Evolutionary conservation across 2,113 vertebrate genomes (phyloP), one percentile per base, ranked within the genome.

Genomic region (Sceloporus tristichus): DNA sequence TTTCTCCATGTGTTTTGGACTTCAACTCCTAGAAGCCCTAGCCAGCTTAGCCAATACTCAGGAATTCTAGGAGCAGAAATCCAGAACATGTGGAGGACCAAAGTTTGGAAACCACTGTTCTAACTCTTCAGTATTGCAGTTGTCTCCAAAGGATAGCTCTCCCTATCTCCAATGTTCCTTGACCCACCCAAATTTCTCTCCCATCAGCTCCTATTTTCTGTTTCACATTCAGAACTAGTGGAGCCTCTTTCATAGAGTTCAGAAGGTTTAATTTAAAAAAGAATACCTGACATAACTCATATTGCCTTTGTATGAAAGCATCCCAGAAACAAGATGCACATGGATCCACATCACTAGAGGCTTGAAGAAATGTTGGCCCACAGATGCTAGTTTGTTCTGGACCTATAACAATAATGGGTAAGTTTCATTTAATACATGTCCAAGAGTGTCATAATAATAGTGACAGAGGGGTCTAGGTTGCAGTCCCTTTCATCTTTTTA

Each of bases 391-490:
- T 21, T 85, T 77, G 38, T n/a, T 9, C 21, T 70, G 68, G 27
- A 70, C 85, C 62, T 34, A 56, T 29, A 38, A 9, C 42, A 86
- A 42, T 77, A 38, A 42, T 42, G 10, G 34, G 59, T 29, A 48
- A 78, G 8, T 54, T 70, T 70, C 11, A 70, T 70, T 79, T 70
- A 78, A 70, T 86, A 4, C 53, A 86, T 86, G 76, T 25, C 14
- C 6, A 27, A 18, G 42, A 11, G 56, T 40, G 53, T 6, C 23
- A 42, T 14, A 34, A 54, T 34, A 79, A 53, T 40, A n/a, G 81
- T 70, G 23, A 70, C 29, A 29, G 62, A 42, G 2, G 18, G 18
- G 5, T 59, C 21, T 29, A 81, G 38, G 42, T 29, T 38, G 53
- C 21, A 79, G 68, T 23, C 18, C 16, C 23, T 56, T 74, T 42